phyloP scores from a whole-genome alignment of 2,113 vertebrate genomes.

The Cyprinodon tularosa region DNA sequence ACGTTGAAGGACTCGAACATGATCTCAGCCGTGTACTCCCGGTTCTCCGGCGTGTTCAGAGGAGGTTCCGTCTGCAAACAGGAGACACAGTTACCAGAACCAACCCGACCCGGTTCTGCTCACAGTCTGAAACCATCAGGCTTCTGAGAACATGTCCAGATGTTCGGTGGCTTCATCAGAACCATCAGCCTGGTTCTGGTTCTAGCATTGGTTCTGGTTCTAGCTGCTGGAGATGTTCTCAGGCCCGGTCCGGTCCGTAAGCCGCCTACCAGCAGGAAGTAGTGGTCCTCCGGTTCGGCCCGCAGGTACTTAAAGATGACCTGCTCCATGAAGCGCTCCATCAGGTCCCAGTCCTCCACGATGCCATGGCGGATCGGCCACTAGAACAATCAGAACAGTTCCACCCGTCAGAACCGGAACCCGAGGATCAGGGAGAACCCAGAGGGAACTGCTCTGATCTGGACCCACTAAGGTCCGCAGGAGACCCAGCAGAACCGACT shows the following conservation, averaged over 20 bases:
- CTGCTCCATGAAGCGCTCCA: constrained; percentile 99
- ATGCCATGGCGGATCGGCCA: constrained; percentile 99
- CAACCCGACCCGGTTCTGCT: too few species aligned
- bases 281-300: constrained; percentile 98
- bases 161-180: too few species aligned
- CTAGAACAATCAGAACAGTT: constrained; percentile 60
- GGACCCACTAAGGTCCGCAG: not conserved
- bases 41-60: constrained; percentile 97
- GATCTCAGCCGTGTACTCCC: constrained; percentile 99
- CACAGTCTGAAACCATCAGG: too few species aligned
- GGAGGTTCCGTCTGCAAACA: constrained; percentile 92
- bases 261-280: constrained; percentile 93
- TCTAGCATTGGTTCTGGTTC: too few species aligned
- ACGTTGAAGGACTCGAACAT: constrained; percentile 99
- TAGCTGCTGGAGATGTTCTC: not conserved
- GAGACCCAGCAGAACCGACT: not conserved
- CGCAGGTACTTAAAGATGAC: constrained; percentile 99
- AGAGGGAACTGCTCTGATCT: too few species aligned
- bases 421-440: too few species aligned
- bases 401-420: not conserved
- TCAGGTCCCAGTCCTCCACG: constrained; percentile 98
- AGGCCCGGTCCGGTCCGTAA: not conserved
- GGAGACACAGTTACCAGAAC: not conserved
- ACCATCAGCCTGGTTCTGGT: too few species aligned
- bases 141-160: too few species aligned